Evolutionary conservation across 2,113 vertebrate species (phyloP).

Genomic region (Caretta caretta): DNA sequence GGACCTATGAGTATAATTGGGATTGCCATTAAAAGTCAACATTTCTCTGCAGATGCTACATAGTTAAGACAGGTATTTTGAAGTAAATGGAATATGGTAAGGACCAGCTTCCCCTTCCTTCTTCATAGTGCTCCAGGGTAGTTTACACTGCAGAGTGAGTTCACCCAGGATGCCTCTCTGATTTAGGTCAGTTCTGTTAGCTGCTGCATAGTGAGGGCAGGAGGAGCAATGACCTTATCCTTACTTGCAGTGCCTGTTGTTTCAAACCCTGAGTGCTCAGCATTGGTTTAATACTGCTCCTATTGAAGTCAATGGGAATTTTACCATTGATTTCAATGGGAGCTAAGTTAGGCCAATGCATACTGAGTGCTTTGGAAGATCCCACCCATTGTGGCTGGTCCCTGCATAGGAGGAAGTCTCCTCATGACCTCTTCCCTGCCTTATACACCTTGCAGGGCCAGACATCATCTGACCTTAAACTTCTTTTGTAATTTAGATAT

Average conservation of each 20-base stretch:
- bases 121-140: background rate
- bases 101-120: background rate
- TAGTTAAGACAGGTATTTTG: background rate
- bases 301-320: fast-evolving
- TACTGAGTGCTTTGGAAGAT: background rate
- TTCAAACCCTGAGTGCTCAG: background rate
- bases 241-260: background rate
- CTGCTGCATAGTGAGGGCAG: background rate
- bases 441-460: background rate
- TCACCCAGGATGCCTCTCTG: background rate
- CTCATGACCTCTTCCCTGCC: background rate
- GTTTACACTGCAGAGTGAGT: fast-evolving
- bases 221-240: fast-evolving
- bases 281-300: background rate
- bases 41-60: background rate
- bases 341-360: background rate
- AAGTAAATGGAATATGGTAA: background rate
- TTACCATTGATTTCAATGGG: background rate
- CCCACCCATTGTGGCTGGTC: background rate
- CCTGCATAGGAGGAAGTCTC: background rate
- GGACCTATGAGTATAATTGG: background rate
- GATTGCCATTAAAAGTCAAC: background rate
- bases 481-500: background rate
- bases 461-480: background rate
- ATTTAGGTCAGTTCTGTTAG: background rate